These are phyloP conservation scores for Lordiphosa clarofinis DNA, from an alignment of 1,140 invertebrate genomes.

Conservation along the genomic window DNA sequence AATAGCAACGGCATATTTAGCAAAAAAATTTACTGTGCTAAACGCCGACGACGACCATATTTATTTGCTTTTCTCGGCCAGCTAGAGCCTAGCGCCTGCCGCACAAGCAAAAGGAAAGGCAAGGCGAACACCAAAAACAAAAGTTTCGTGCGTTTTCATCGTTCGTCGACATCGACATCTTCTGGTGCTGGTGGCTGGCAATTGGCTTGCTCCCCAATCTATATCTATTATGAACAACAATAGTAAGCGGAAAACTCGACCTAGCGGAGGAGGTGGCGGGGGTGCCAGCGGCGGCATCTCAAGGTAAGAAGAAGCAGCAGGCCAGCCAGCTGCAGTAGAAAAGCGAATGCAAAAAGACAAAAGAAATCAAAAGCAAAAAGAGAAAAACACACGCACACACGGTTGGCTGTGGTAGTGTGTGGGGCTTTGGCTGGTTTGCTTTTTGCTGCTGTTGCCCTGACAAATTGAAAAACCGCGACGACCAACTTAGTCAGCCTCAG, in stretches of 20 bases:
- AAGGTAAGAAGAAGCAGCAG: constrained; percentile 71
- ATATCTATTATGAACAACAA: constrained; percentile 69
- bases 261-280: constrained; percentile 54
- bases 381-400: constrained; percentile 17
- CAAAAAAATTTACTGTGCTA: constrained; percentile 34
- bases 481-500: constrained; percentile 40
- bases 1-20: constrained; percentile 50
- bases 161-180: constrained; percentile 53
- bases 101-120: constrained; percentile 14
- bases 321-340: constrained; percentile 40
- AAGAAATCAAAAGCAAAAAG: constrained; percentile 13
- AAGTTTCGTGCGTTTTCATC: constrained; percentile 33
- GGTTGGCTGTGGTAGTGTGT: constrained; percentile 9
- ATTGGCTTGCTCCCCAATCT: constrained; percentile 49
- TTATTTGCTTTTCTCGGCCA: constrained; percentile 26
- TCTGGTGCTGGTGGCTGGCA: constrained; percentile 56
- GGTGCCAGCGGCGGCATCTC: constrained; percentile 68
- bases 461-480: constrained; percentile 52
- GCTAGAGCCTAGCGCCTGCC: constrained; percentile 24
- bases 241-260: constrained; percentile 79
- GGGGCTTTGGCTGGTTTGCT: constrained; percentile 35
- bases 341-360: constrained; percentile 35
- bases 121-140: constrained; percentile 21
- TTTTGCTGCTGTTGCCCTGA: constrained; percentile 44
- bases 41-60: constrained; percentile 22